Base-by-base conservation (phyloP, 1,140 invertebrate genomes). In the Zophobas atratus region DNA sequence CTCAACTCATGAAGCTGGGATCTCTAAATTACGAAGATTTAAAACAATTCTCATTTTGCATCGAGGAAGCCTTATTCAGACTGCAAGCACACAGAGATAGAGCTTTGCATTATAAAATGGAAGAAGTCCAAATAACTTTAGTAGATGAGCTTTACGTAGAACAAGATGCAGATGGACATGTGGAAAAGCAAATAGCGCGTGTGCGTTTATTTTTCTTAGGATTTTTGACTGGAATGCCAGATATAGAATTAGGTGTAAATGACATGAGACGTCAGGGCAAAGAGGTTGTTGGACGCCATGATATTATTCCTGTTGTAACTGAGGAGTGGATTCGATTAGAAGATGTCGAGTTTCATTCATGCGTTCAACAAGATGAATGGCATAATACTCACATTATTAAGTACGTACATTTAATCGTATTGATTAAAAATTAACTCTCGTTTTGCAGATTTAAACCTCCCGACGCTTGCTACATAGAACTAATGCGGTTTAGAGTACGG, bases 271-370 rank as follows among this genome's bases (percentile, higher is more conserved):
- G 98, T 4, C 97, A 99, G 88, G 99, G 99, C 4, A 97, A 97
- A 88, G 99, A 99, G 90, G 97, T 99, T 8, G 99, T 99, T 0
- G 97, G 99, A 0, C 90, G 99, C 20, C 97, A 99, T 87, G 99
- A 99, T 87, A 99, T 99, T 84, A 98, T 99, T 83, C 98, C 98
- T 4, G 98, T 99, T 39, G 96, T 97, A 74, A 99, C 99, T 0
- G 99, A 99, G 88, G 97, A 99, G 88, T 99, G 99, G 99, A 99
- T 99, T 82, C 92, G 96, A 53, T 90, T 99, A 2, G 98, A 99
- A 88, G 92, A 93, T 34, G 91, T 96, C 0, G 97, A 99, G 86
- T 99, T 99, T 86, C 98, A 99, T 88, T 93, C 93, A 46, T 97
- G 95, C 85, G 95, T 99, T 4, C 94, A 98, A 84, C 93, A 94